Conservation (phyloP, 2,797 vertebrate genomes). For the Thalassophryne amazonica region DNA sequence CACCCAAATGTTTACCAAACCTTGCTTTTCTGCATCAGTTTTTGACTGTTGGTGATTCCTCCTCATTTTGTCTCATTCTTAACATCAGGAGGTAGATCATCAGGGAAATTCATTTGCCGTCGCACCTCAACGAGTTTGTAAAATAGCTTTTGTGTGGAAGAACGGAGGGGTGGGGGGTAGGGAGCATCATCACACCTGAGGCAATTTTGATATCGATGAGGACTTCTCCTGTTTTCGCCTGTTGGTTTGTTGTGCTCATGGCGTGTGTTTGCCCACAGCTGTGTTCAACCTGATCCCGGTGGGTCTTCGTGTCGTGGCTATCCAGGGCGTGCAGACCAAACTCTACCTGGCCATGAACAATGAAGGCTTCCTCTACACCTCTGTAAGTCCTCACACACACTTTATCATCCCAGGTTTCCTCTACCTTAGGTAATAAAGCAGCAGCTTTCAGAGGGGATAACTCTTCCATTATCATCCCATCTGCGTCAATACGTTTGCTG, state of each 20-base stretch:
- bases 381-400: constrained; percentile 79
- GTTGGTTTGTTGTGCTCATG: constrained; percentile 2
- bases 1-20: constrained; percentile 6
- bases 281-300: constrained; percentile 99
- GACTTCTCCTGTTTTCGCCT: constrained; percentile 7
- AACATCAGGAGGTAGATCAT: background rate
- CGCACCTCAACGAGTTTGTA: constrained; percentile 31
- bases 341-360: constrained; percentile 99
- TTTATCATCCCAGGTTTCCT: too few species aligned
- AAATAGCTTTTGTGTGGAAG: constrained; percentile 31
- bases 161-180: constrained; percentile 40
- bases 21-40: background rate
- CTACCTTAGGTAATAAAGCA: constrained; percentile 18
- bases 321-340: constrained; percentile 98
- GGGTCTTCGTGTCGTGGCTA: constrained; percentile 97
- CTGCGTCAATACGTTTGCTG: constrained; percentile 40
- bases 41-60: constrained; percentile 5
- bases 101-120: constrained; percentile 5
- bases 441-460: constrained; percentile 17
- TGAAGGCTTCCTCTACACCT: constrained; percentile 97
- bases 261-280: constrained; percentile 38
- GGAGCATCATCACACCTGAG: constrained; percentile 21
- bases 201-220: constrained; percentile 30
- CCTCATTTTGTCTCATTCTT: background rate
- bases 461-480: constrained; percentile 32